phyloP scores from a whole-genome alignment of 1,140 invertebrate genomes.

The Calliopsis andreniformis region DNA sequence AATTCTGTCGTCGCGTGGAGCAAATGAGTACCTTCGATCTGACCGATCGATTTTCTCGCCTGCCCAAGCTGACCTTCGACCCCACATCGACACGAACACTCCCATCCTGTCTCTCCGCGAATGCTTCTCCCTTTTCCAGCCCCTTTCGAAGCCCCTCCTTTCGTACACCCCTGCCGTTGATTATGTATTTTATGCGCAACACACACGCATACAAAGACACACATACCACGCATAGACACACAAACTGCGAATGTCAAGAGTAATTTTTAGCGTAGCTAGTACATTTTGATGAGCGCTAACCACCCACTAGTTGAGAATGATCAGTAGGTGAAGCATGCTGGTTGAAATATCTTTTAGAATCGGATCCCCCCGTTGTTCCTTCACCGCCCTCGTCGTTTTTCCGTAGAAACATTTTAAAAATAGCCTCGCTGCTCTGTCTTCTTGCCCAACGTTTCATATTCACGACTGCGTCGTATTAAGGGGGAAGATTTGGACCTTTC shows the following conservation, averaged over 20 bases:
- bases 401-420: slow-evolving; percentile 10
- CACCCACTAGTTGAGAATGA: slow-evolving; percentile 66
- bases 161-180: slow-evolving; percentile 21
- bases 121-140: background rate
- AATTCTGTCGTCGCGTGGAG: background rate
- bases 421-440: slow-evolving; percentile 19
- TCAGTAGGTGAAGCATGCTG: slow-evolving; percentile 67
- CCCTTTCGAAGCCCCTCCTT: background rate
- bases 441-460: slow-evolving; percentile 17
- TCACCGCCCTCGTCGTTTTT: slow-evolving; percentile 49
- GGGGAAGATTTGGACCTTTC: background rate
- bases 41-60: background rate
- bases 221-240: slow-evolving; percentile 28
- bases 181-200: slow-evolving; percentile 40
- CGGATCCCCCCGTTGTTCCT: slow-evolving; percentile 33
- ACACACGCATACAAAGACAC: background rate
- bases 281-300: slow-evolving; percentile 66
- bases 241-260: slow-evolving; percentile 64
- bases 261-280: slow-evolving; percentile 67
- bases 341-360: slow-evolving; percentile 59
- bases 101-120: background rate
- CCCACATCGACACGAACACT: background rate
- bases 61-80: background rate
- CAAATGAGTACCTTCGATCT: background rate
- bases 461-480: background rate